phyloP scores from a whole-genome alignment of 2,797 vertebrate genomes.

The Bovichtus variegatus region DNA sequence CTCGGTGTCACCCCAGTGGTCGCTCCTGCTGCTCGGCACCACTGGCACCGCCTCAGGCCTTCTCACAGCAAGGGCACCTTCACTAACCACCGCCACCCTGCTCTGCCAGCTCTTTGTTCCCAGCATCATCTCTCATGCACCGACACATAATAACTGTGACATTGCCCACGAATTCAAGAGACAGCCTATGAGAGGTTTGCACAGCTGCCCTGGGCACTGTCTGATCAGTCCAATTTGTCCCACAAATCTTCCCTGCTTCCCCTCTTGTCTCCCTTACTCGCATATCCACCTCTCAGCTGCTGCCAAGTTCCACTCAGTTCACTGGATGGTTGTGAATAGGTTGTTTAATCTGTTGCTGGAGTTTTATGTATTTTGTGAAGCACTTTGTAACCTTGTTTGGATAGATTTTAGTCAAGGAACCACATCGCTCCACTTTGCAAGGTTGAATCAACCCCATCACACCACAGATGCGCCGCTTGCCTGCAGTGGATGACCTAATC shows the following conservation, averaged over 20 bases:
- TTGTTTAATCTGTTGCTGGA: slow-evolving; percentile 38
- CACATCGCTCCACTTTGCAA: too few relatives aligned
- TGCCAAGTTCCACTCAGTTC: slow-evolving; percentile 53
- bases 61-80: slow-evolving; percentile 69
- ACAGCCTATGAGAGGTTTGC: slow-evolving; percentile 64
- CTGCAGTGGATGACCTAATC: too few relatives aligned
- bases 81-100: slow-evolving; percentile 32
- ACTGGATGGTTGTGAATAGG: slow-evolving; percentile 28
- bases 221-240: slow-evolving; percentile 62
- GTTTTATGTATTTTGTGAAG: too few relatives aligned
- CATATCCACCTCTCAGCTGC: slow-evolving; percentile 43
- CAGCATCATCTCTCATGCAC: slow-evolving; percentile 56
- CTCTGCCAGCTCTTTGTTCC: slow-evolving; percentile 60
- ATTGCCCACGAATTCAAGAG: slow-evolving; percentile 49
- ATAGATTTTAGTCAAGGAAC: too few relatives aligned
- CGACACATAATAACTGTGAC: slow-evolving; percentile 48
- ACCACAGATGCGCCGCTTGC: too few relatives aligned
- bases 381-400: too few relatives aligned
- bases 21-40: slow-evolving; percentile 46
- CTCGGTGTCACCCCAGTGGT: slow-evolving; percentile 34
- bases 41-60: slow-evolving; percentile 56
- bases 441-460: too few relatives aligned
- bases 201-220: slow-evolving; percentile 61
- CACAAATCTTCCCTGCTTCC: slow-evolving; percentile 48
- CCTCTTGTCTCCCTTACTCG: slow-evolving; percentile 45